Conservation (phyloP, 2,797 vertebrate species). For the Rhincodon typus region DNA sequence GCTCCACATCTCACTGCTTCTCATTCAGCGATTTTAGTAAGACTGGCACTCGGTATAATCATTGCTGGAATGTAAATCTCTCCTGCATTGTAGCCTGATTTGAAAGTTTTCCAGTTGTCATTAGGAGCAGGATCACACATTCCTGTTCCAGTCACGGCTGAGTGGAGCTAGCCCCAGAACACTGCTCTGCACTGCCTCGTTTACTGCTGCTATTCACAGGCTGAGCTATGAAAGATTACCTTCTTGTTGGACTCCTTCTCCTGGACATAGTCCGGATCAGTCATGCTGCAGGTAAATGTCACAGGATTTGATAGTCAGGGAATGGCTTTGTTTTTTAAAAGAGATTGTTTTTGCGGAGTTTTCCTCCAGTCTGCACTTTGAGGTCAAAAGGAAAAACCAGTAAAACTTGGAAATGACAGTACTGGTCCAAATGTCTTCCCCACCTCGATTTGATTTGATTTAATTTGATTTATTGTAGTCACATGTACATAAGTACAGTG, state of each 20-base stretch:
- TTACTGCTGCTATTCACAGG: neutral
- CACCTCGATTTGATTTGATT: too few relatives aligned
- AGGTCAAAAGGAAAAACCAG: neutral
- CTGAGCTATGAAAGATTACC: neutral
- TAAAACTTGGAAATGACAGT: too few relatives aligned
- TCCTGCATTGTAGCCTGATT: neutral
- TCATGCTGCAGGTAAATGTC: neutral
- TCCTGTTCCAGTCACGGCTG: neutral
- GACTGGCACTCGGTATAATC: neutral
- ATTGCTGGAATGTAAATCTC: neutral
- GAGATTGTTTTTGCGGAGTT: neutral
- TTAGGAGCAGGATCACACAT: neutral
- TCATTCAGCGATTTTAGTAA: neutral
- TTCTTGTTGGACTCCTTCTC: neutral
- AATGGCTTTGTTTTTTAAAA: neutral
- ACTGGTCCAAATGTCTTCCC: too few relatives aligned
- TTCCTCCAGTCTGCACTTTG: neutral
- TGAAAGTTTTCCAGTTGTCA: conserved; percentile 1
- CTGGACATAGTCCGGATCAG: neutral
- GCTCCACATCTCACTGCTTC: neutral
- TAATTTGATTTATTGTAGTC: too few relatives aligned
- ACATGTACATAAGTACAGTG: too few relatives aligned
- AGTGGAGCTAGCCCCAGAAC: neutral
- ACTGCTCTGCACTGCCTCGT: neutral
- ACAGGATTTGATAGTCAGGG: too few relatives aligned